Evolutionary conservation across 2,113 vertebrate species (phyloP), one percentile per base, ranked within the genome.

Genomic region (Chionodraco myersi): DNA sequence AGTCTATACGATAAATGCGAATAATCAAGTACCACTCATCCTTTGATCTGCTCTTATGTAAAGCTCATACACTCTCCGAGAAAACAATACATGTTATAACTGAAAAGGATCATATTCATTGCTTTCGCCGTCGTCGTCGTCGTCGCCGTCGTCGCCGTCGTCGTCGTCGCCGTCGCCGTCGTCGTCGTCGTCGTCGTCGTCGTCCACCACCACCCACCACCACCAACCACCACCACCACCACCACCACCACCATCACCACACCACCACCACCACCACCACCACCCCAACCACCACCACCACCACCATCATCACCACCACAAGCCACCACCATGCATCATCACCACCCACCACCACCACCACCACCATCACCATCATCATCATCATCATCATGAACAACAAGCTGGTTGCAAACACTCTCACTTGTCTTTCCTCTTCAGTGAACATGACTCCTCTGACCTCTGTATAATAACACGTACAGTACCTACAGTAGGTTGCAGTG

Each of bases 391-490:
- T 8, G 18, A 18, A 21, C 16, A 72, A 49, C 45, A 9, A 26
- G 26, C 64, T 15, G 6, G 2, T 44, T 56, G 15, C 16, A 30
- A 6, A 74, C 30, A 13, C 66, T 67, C 52, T 54, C 76, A 23
- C 63, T 11, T 54, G 21, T 51, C 51, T 13, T 41, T 58, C 60
- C 71, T 34, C 56, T 2, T 2, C 23, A 13, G 15, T 30, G 21
- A 61, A 58, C 56, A 23, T 44, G 60, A 76, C 58, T 54, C 75
- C 2, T 68, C 36, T 84, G 85, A 90, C 85, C 87, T 66, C 71
- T 41, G 53, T 48, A 26, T 45, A 73, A 77, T 81, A 64, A 58
- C 56, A 86, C 60, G 21, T 49, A 49, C 48, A 54, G 59, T 59
- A 48, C 59, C 68, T 21, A 21, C 21, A 21, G 21, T 59, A 69